Percentiles rank a stretch among this genome's conserved stretches.
Evolutionary conservation across 2,888 invertebrate genomes (phyloP).

Genomic region (Halictus ligatus): DNA sequence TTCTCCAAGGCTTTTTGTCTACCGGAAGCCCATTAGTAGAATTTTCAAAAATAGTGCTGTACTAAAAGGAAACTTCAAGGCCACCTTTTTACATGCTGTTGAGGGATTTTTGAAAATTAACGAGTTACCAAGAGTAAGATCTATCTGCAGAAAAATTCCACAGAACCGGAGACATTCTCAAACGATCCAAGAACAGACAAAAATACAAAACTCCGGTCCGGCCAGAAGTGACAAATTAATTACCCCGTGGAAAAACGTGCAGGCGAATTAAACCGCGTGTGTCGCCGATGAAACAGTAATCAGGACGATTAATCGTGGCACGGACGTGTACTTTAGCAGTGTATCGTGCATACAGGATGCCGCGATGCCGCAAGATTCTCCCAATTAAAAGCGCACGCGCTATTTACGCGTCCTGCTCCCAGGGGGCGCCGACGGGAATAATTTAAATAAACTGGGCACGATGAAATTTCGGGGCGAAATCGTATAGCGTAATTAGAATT

Average conservation of each 20-base stretch:
- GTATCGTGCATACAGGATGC: neutral
- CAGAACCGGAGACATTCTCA: neutral
- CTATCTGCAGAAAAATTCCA: neutral
- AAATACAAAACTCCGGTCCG: neutral
- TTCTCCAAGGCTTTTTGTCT: too few species aligned
- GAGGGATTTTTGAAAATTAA: too few species aligned
- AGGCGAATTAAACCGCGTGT: neutral
- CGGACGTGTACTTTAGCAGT: neutral
- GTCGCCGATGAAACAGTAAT: neutral
- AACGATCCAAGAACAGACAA: neutral
- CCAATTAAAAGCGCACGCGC: conserved; percentile 35
- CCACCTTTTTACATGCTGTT: too few species aligned
- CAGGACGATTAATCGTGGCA: conserved; percentile 30
- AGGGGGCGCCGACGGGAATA: neutral
- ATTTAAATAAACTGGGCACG: conserved; percentile 14
- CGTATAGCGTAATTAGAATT: conserved; percentile 40
- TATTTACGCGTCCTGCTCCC: neutral
- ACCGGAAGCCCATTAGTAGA: too few species aligned
- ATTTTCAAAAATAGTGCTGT: too few species aligned
- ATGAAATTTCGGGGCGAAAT: conserved; percentile 8
- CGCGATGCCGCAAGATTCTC: neutral
- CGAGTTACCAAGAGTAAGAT: too few species aligned
- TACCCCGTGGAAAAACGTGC: neutral
- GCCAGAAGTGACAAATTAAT: neutral
- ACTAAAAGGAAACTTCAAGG: too few species aligned